Evolutionary conservation across 92 coral and sea anemone species (phyloP).

Genomic region (Bergia sp.): DNA sequence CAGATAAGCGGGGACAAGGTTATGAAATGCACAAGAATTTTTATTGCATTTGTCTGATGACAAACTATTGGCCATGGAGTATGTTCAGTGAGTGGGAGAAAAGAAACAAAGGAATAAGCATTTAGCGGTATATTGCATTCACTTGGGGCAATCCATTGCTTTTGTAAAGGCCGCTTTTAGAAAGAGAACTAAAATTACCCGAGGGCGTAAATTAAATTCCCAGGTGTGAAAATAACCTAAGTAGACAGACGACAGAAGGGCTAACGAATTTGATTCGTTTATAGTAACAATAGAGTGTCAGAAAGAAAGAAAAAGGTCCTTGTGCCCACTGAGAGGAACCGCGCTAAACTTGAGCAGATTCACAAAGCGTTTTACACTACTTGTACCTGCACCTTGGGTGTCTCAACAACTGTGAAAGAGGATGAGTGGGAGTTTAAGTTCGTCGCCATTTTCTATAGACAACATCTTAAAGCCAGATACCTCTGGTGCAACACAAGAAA

Average conservation of each 20-base stretch:
- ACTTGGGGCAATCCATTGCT: conserved; percentile 9
- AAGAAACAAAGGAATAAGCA: not conserved
- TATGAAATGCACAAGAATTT: not conserved
- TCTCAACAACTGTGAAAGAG: not conserved
- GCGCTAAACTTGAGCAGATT: not conserved
- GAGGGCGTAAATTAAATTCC: conserved; percentile 41
- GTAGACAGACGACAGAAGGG: conserved; percentile 26
- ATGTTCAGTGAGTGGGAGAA: not conserved
- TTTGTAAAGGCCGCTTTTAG: conserved; percentile 1
- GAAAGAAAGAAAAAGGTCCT: not conserved
- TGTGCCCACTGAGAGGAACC: conserved; percentile 21
- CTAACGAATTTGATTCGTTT: conserved; percentile 36
- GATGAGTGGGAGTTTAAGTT: conserved; percentile 75
- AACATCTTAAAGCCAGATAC: conserved; percentile 94
- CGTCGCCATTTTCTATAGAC: conserved; percentile 92
- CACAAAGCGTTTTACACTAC: not conserved
- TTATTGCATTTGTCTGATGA: not conserved
- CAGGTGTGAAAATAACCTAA: conserved; percentile 44
- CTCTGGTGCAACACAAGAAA: conserved; percentile 70
- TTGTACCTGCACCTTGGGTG: not conserved
- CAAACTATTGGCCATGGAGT: not conserved
- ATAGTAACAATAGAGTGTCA: conserved; percentile 44
- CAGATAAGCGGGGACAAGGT: conserved; percentile 11
- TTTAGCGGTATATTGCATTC: not conserved
- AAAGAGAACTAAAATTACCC: conserved; percentile 17